These are phyloP conservation scores for Peromyscus polionotus DNA, from an alignment of 2,113 vertebrate genomes.

Conservation along the genomic window DNA sequence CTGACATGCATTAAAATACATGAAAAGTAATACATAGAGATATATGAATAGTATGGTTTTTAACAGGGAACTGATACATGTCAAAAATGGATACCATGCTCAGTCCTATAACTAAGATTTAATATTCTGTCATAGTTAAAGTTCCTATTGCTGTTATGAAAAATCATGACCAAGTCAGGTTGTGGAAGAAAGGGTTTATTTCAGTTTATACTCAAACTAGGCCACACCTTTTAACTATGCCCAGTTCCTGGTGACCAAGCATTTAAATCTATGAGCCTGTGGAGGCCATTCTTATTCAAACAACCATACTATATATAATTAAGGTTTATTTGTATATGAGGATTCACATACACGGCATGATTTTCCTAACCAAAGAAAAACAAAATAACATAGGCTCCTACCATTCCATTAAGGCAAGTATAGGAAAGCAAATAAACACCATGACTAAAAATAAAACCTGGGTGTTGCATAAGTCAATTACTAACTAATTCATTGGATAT, in stretches of 20 bases:
- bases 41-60: not conserved
- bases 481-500: not conserved
- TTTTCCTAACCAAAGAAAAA: conserved; percentile 15
- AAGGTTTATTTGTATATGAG: not conserved
- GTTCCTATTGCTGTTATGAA: not conserved
- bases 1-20: not conserved
- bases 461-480: not conserved
- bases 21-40: not conserved
- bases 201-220: not conserved
- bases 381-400: not conserved
- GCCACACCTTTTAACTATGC: not conserved
- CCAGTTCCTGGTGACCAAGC: not conserved
- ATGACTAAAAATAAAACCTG: not conserved
- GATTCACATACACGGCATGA: not conserved
- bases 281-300: not conserved
- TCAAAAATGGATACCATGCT: not conserved
- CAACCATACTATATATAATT: not conserved
- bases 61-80: not conserved
- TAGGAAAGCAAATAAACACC: not conserved
- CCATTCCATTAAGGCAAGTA: not conserved
- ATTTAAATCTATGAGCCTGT: not conserved
- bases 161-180: not conserved
- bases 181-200: not conserved
- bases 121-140: not conserved
- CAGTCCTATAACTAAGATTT: not conserved